These are phyloP conservation scores for Scaptomyza cyrtandrae DNA, from an alignment of 2,888 invertebrate species.

Conservation along the genomic window DNA sequence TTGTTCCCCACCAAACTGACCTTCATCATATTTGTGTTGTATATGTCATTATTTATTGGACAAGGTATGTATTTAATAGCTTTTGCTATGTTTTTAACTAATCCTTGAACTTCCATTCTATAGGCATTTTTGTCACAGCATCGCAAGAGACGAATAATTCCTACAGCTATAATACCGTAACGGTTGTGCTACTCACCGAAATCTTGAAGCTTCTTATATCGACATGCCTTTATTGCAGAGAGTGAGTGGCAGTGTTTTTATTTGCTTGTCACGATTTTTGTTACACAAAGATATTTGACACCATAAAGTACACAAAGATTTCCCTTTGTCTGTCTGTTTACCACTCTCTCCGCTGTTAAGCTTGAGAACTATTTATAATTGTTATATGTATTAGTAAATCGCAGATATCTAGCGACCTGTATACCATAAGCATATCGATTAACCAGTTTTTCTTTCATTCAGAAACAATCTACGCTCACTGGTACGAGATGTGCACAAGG, in stretches of 20 bases:
- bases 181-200: constrained; percentile 95
- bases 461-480: constrained; percentile 75
- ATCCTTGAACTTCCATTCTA: constrained; percentile 55
- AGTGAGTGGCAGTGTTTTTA: constrained; percentile 85
- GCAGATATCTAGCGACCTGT: neutral
- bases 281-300: neutral
- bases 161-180: constrained; percentile 94
- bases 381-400: neutral
- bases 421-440: too few species aligned
- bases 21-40: constrained; percentile 91
- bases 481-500: constrained; percentile 85
- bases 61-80: constrained; percentile 88
- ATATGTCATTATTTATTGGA: constrained; percentile 95
- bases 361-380: too few species aligned
- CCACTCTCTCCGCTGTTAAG: neutral
- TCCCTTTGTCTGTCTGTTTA: too few species aligned
- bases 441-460: neutral
- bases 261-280: too few species aligned
- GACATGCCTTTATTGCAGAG: constrained; percentile 88
- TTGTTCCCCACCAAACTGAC: constrained; percentile 94
- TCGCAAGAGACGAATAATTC: constrained; percentile 92
- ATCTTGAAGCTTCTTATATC: constrained; percentile 92
- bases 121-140: constrained; percentile 96
- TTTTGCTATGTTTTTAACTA: neutral
- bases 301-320: neutral